Percentiles rank a stretch among this genome's conserved stretches.
phyloP scores from a whole-genome alignment of 2,797 vertebrate species.

The Carapus acus region DNA sequence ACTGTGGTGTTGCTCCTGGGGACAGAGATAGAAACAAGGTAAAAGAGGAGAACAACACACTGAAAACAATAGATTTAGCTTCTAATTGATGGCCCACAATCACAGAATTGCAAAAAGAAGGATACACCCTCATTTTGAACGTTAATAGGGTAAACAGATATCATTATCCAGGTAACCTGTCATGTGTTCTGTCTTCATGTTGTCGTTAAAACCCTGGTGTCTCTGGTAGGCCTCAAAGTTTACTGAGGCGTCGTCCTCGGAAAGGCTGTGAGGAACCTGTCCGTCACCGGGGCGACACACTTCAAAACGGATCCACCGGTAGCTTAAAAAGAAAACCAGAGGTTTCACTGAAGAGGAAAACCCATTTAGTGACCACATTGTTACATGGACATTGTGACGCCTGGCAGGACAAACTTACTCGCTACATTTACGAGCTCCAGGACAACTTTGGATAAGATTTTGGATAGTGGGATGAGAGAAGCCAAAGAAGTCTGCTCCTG shows the following conservation, averaged over 20 bases:
- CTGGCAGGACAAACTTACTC: conserved; percentile 65
- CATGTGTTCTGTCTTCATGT: conserved; percentile 58
- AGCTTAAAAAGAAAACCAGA: conserved; percentile 57
- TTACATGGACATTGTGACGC: too few species aligned
- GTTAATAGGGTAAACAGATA: not conserved
- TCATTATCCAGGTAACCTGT: conserved; percentile 50
- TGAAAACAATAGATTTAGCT: too few species aligned
- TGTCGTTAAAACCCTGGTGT: conserved; percentile 70
- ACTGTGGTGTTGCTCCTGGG: conserved; percentile 63
- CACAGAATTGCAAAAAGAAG: not conserved
- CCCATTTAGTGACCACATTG: too few species aligned
- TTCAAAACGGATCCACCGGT: conserved; percentile 87
- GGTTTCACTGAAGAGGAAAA: too few species aligned
- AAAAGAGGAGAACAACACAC: not conserved
- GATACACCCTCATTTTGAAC: too few species aligned
- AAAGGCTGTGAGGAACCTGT: conserved; percentile 68
- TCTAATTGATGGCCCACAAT: not conserved
- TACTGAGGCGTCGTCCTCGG: conserved; percentile 74
- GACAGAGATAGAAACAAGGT: not conserved
- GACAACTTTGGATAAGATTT: conserved; percentile 88
- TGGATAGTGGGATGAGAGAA: conserved; percentile 86
- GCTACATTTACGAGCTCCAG: conserved; percentile 83
- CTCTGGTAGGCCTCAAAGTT: conserved; percentile 83
- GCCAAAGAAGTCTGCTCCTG: conserved; percentile 87
- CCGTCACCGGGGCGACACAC: conserved; percentile 77